Base-by-base conservation (phyloP, 2,888 invertebrate genomes). In the Busseola fusca region DNA sequence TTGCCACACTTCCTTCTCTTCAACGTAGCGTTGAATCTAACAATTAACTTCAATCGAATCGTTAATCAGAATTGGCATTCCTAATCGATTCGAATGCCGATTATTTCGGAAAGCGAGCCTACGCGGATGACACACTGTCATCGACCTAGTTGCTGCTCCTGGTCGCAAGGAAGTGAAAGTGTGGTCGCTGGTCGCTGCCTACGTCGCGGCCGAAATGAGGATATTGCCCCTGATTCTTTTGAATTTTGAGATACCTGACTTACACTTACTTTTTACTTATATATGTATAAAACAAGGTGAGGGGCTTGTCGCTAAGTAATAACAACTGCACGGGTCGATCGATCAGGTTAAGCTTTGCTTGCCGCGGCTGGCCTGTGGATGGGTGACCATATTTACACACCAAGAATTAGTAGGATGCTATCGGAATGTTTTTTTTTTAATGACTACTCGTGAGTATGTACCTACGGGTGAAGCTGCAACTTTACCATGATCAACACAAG, bases 101-200 rank as follows among this genome's bases (percentile, higher is more conserved):
- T 69, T 60, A 72, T 77, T 75, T 77, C 74, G 78, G 69, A 66
- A 65, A 77, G 78, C 74, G 56, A 69, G 66, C 64, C 64, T 69
- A 58, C 64, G 30, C 34, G 48, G 30, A 65, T 80, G 79, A 66
- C 81, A 65, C 64, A 74, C 60, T 72, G 54, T 30, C 30, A 34
- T 0, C 66, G 82, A 84, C 84, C 84, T 42, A 82, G 62, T 66
- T 80, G 66, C 37, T 69, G 48, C 67, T 74, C 54, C 67, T 60
- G 72, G 72, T 58, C 60, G 67, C 52, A 64, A 84, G 84, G 83
- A 84, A 83, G 83, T 83, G 83, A 83, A 83, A 83, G 84, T 84
- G 42, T 72, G 68, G 68, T n/a, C 37, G 21, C 21, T 68, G 76
- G 69, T 37, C 50, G 14, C n/a, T 56, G 56, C 57, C 52, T 42